Conservation (phyloP, 2,113 vertebrate genomes). For the Scatophagus argus region DNA sequence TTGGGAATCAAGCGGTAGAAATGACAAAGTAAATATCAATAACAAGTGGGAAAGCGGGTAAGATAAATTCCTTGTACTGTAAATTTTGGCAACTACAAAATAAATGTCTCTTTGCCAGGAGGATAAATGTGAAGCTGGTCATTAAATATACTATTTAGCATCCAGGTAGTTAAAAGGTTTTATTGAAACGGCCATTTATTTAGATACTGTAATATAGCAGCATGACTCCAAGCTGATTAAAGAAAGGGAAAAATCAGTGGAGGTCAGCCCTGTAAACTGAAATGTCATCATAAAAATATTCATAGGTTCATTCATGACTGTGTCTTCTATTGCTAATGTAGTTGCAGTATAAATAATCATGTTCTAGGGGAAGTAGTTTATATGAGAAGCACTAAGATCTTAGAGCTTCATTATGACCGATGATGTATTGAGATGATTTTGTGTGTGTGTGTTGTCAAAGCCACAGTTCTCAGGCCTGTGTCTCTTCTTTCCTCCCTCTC, state of each 20-base stretch:
- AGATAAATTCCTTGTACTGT: neutral
- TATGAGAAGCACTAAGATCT: neutral
- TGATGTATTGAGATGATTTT: neutral
- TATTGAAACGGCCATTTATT: neutral
- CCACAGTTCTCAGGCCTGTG: constrained; percentile 33
- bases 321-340: neutral
- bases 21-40: too few species aligned
- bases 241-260: neutral
- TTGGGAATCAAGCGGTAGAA: too few species aligned
- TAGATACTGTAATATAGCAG: neutral
- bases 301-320: neutral
- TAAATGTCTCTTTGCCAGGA: neutral
- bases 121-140: neutral
- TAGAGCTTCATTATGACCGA: neutral
- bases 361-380: neutral
- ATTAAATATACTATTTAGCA: neutral
- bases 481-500: constrained; percentile 15
- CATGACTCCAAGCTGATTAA: neutral
- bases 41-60: too few species aligned
- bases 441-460: constrained; percentile 20
- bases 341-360: neutral
- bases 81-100: neutral
- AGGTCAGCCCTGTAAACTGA: neutral
- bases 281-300: neutral
- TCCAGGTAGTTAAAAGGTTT: neutral